These are phyloP conservation scores for Polydesmus complanatus DNA, from an alignment of 2,888 invertebrate species.

Conservation along the genomic window DNA sequence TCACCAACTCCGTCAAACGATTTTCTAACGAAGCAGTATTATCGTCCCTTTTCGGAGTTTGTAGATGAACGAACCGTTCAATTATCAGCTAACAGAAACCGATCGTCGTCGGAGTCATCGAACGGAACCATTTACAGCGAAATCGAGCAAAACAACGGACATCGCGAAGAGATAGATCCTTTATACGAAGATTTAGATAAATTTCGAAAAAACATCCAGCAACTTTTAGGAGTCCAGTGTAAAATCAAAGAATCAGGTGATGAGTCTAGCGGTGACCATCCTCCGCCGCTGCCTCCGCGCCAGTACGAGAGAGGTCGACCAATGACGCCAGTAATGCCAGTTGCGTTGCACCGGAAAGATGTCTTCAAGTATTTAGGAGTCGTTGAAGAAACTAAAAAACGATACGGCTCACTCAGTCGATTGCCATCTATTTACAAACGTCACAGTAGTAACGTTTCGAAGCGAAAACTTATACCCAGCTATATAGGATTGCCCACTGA, in stretches of 20 bases:
- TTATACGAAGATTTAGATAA: conserved; percentile 18
- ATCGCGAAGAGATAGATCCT: conserved; percentile 6
- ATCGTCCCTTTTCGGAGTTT: background rate
- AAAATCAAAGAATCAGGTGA: background rate
- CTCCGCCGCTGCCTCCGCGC: conserved; percentile 17
- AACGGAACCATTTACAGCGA: conserved; percentile 13
- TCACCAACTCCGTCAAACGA: background rate
- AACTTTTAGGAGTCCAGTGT: conserved; percentile 14
- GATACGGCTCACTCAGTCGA: conserved; percentile 7
- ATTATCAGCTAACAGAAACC: background rate
- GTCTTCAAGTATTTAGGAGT: conserved; percentile 14
- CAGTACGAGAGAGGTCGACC: conserved; percentile 4
- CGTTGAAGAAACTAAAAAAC: background rate
- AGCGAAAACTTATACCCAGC: conserved; percentile 13
- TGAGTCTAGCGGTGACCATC: background rate
- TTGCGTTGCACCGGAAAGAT: conserved; percentile 1
- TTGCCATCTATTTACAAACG: too few species aligned
- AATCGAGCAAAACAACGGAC: background rate
- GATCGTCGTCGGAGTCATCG: background rate
- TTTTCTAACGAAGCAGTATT: background rate
- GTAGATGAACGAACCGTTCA: conserved; percentile 1
- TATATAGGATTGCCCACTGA: conserved; percentile 11
- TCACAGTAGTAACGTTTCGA: background rate
- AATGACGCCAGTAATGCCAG: background rate
- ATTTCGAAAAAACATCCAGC: conserved; percentile 17